phyloP scores from a whole-genome alignment of 2,113 vertebrate genomes.

The Tricholaema leucomelas region DNA sequence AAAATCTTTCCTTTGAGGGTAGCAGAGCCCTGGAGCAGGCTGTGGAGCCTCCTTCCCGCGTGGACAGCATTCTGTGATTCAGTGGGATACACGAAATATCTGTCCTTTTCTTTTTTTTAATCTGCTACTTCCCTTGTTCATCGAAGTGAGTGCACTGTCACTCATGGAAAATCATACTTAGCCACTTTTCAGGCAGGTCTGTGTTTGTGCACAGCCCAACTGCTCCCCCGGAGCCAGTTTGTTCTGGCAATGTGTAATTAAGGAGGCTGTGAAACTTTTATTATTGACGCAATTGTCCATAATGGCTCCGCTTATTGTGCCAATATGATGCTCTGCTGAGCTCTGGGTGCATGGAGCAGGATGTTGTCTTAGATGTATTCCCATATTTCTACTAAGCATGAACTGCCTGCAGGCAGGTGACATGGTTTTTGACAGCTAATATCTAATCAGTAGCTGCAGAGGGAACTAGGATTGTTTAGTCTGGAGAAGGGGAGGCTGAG shows the following conservation, averaged over 20 bases:
- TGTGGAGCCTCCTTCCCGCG: no score
- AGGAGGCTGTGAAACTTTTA: neutral
- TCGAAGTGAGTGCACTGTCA: neutral
- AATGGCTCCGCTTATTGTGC: neutral
- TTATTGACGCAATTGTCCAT: neutral
- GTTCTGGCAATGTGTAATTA: neutral
- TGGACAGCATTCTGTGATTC: no score
- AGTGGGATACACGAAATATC: neutral
- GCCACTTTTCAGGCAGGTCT: neutral
- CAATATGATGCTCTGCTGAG: neutral
- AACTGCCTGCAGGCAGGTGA: neutral
- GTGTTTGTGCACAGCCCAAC: neutral
- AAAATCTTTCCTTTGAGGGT: no score
- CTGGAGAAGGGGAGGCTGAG: no score
- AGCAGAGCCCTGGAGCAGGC: no score
- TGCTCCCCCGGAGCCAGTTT: constrained; percentile 1
- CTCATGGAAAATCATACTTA: constrained; percentile 14
- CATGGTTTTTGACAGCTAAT: neutral
- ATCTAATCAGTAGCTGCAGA: neutral
- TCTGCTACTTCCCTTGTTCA: neutral
- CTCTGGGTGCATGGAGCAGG: neutral
- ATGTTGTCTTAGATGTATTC: neutral
- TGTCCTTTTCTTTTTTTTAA: rapidly evolving
- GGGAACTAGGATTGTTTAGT: no score
- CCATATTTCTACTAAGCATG: neutral